A percentile compares a stretch with the other conserved stretches of the same genome.
phyloP scores from a whole-genome alignment of 2,797 vertebrate genomes.

The Scleropages formosus region DNA sequence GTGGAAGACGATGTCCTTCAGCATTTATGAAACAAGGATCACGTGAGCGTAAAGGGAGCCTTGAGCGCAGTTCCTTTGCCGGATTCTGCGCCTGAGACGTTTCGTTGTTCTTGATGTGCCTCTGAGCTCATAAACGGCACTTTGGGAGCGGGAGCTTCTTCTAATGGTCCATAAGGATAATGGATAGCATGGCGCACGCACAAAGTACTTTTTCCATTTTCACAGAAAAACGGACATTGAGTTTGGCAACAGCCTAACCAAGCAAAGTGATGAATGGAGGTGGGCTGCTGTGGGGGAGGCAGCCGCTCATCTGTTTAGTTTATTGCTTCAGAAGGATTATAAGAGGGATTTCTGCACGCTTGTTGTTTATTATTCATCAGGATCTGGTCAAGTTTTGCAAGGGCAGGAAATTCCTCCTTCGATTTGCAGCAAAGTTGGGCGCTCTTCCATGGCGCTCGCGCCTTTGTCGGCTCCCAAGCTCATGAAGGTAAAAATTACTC shows the following conservation, averaged over 20 bases:
- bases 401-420: constrained; percentile 71
- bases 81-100: too few species aligned
- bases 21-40: too few species aligned
- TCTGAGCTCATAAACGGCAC: too few species aligned
- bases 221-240: constrained; percentile 10
- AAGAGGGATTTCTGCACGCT: constrained; percentile 49
- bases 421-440: constrained; percentile 59
- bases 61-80: too few species aligned
- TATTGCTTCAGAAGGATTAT: constrained; percentile 49
- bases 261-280: neutral
- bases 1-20: too few species aligned
- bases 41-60: too few species aligned
- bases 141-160: neutral
- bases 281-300: neutral
- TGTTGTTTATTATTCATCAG: constrained; percentile 60
- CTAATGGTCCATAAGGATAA: neutral
- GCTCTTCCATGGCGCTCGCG: constrained; percentile 57
- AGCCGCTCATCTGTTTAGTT: constrained; percentile 37
- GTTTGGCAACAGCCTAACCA: neutral
- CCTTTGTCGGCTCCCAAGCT: constrained; percentile 40
- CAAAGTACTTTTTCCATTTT: constrained; percentile 16
- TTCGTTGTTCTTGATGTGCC: neutral
- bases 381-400: constrained; percentile 61
- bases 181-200: neutral
- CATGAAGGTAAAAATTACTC: neutral